Evolutionary conservation across 2,797 vertebrate genomes (phyloP).

Genomic region (Philypnodon macrostomus): DNA sequence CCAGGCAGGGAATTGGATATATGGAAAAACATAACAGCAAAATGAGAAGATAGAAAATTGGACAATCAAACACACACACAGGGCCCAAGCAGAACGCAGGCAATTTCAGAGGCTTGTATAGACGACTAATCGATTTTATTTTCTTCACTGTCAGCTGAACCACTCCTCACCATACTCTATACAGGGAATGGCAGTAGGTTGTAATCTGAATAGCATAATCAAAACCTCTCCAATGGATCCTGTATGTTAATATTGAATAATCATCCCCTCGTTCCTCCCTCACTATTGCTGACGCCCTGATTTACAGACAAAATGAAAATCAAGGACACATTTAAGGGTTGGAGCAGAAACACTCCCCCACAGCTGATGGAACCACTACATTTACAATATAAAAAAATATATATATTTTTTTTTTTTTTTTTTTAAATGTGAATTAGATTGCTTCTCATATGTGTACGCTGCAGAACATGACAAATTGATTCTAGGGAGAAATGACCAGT

Average conservation of each 20-base stretch:
- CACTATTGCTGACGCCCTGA: conserved; percentile 18
- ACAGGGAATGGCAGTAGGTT: conserved; percentile 50
- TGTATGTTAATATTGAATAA: conserved; percentile 76
- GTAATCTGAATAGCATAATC: conserved; percentile 67
- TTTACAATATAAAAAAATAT: conserved; percentile 73
- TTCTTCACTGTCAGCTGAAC: conserved; percentile 36
- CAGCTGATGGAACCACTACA: conserved; percentile 65
- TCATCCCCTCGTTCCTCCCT: conserved; percentile 45
- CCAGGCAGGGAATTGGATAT: conserved; percentile 17
- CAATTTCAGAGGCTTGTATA: conserved; percentile 59
- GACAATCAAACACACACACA: conserved; percentile 60
- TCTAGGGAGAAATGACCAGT: too few relatives aligned
- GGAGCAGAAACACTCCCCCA: conserved; percentile 51
- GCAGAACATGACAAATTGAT: too few relatives aligned
- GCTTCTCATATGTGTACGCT: too few relatives aligned
- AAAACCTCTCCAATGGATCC: conserved; percentile 63
- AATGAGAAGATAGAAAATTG: conserved; percentile 61
- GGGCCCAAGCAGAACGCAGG: conserved; percentile 53
- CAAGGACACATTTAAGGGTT: conserved; percentile 72
- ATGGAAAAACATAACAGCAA: conserved; percentile 57
- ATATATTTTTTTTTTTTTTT: too few relatives aligned
- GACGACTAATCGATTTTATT: conserved; percentile 67
- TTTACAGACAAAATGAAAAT: conserved; percentile 71
- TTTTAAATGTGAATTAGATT: too few relatives aligned
- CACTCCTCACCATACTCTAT: conserved; percentile 22